Base-by-base conservation (phyloP, 2,888 invertebrate genomes). In the Erebia aethiops region DNA sequence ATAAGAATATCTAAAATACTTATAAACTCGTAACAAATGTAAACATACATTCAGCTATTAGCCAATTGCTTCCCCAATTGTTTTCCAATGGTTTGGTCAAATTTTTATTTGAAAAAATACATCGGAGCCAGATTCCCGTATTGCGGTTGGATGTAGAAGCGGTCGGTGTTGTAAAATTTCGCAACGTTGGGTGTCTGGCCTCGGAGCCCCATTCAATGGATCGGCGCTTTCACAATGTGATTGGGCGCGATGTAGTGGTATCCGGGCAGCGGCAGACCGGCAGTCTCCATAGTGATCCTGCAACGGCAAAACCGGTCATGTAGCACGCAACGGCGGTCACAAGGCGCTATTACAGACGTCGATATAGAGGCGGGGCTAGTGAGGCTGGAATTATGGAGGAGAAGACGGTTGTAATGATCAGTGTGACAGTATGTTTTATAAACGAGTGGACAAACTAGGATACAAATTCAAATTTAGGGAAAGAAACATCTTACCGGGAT, bases 231-330 rank as follows among this genome's bases (percentile, higher is more conserved):
- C 85, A 98, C 97, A 90, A 98, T 98, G 94, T 98, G 97, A 94
- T 97, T 98, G 79, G 98, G 98, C 80, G 97, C 96, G 93, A 98
- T 97, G 95, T 97, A 98, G 92, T 97, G 98, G 94, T 97, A 98
- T 80, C 97, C 97, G 75, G 97, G 97, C 94, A 98, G 96, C 84
- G 97, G 97, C 94, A 98, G 95, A 76, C 98, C 97, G 81, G 98
- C 97, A 71, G 98, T 98, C 95, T 98, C 98, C 97, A 98, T 97
- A 74, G 98, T 97, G 97, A 98, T 98, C 96, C 98, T 98, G 95
- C 75, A 95, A 95, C 90, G 80, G 72, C 46, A 54, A 63, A 49
- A 66, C 54, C n/a, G 10, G 10, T 26, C 62, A 65, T 67, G 67
- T 56, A 72, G 21, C 35, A 35, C 35, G 49, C 46, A 54, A 67